Evolutionary conservation across 2,888 invertebrate species (phyloP), one percentile per base, ranked within the genome.

Genomic region (Habrosyne pyritoides): DNA sequence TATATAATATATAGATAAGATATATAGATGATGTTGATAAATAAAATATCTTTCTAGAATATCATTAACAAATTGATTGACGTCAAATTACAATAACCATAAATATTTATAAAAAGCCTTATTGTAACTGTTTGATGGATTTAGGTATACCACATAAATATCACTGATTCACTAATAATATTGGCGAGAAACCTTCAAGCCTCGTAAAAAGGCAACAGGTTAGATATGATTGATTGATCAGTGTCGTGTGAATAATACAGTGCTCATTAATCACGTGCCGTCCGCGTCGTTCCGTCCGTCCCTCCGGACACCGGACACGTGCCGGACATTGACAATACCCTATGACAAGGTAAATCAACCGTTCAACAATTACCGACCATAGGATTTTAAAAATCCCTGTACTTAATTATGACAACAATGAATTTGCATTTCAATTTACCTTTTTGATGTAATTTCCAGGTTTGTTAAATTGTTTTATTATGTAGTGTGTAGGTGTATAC

Each of bases 231-330:
- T 71, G 73, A 71, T 71, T 77, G 79, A 76, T 78, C 70, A 70
- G 71, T 68, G 67, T 63, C 65, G 65, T 74, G 75, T 74, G 66
- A 77, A 76, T 75, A 76, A 73, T 69, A 66, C 66, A 61, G 63
- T 54, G 66, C 54, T 69, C 79, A 73, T 84, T 83, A 76, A 79
- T 84, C 79, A 84, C 67, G 55, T 57, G 55, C 59, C 59, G 57
- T 14, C 21, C 21, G 24, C 10, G 47, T 2, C 12, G 30, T 10
- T 3, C 12, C 30, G 47, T 10, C 47, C 67, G 55, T 58, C 57
- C 59, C 57, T 55, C 14, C 58, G 64, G 58, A 54, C 66, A 54
- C 56, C 46, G 56, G 64, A 67, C 67, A 63, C 61, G 53, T 53
- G 56, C 55, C 54, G 59, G 30, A 52, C 55, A 47, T 53, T 50